phyloP scores from a whole-genome alignment of 2,888 invertebrate species.

The Epirrhoe tristata region DNA sequence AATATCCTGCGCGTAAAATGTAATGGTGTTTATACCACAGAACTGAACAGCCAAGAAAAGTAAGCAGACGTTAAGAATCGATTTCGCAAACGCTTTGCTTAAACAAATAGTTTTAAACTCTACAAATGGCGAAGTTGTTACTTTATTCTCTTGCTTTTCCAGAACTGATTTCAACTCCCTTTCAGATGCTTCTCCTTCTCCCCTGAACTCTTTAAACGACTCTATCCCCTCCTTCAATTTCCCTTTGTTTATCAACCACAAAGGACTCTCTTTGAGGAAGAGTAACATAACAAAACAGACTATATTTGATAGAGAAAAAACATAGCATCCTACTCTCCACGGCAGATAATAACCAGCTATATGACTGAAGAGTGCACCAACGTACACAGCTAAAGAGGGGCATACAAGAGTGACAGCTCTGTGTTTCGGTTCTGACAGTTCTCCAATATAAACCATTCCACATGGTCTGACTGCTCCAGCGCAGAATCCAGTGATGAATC shows the following conservation, averaged over 20 bases:
- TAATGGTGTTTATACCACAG: slow-evolving; percentile 59
- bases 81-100: slow-evolving; percentile 55
- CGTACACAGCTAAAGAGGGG: slow-evolving; percentile 50
- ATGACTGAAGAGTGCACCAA: slow-evolving; percentile 58
- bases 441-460: slow-evolving; percentile 59
- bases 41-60: slow-evolving; percentile 57
- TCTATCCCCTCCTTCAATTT: slow-evolving; percentile 54
- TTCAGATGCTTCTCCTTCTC: slow-evolving; percentile 50
- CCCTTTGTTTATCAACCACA: slow-evolving; percentile 64
- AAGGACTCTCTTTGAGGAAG: slow-evolving; percentile 62
- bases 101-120: slow-evolving; percentile 49
- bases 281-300: slow-evolving; percentile 49
- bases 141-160: slow-evolving; percentile 48
- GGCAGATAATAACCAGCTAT: slow-evolving; percentile 51
- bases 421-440: slow-evolving; percentile 61
- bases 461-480: slow-evolving; percentile 57
- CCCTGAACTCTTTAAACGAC: slow-evolving; percentile 58
- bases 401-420: slow-evolving; percentile 54
- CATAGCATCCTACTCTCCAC: slow-evolving; percentile 55
- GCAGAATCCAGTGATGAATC: slow-evolving; percentile 58
- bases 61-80: slow-evolving; percentile 44
- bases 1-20: slow-evolving; percentile 61
- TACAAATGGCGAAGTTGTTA: slow-evolving; percentile 38
- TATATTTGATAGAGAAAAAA: slow-evolving; percentile 54
- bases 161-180: slow-evolving; percentile 56